phyloP scores from a whole-genome alignment of 2,113 vertebrate species.

The Apaloderma vittatum region DNA sequence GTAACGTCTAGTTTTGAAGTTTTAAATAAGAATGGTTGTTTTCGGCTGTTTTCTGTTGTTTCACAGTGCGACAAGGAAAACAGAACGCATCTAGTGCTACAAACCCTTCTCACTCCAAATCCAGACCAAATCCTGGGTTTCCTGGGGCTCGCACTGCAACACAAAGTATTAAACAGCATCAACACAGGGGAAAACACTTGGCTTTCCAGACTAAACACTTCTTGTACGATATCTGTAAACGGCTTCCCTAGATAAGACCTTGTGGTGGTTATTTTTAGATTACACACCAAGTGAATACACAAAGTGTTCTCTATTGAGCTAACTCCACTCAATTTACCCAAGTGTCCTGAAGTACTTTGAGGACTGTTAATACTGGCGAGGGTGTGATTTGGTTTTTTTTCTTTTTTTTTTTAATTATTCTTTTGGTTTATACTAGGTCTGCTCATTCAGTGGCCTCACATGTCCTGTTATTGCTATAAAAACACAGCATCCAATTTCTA shows the following conservation, averaged over 20 bases:
- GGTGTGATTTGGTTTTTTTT: background rate
- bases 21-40: background rate
- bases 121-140: background rate
- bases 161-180: background rate
- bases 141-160: background rate
- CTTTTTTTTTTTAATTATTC: background rate
- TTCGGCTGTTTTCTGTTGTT: background rate
- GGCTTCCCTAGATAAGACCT: background rate
- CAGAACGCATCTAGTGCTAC: background rate
- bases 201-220: background rate
- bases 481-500: background rate
- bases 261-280: background rate
- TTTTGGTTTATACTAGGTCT: background rate
- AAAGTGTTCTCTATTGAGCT: background rate
- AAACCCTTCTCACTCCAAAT: background rate
- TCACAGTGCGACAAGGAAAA: background rate
- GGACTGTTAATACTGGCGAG: background rate
- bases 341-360: background rate
- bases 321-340: background rate
- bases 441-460: background rate
- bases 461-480: background rate
- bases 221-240: background rate
- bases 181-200: accelerated
- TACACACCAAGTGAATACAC: background rate
- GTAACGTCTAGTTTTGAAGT: too few relatives aligned